Conservation (phyloP, 2,888 invertebrate genomes). For the Thecocarcelia acutangulata region DNA sequence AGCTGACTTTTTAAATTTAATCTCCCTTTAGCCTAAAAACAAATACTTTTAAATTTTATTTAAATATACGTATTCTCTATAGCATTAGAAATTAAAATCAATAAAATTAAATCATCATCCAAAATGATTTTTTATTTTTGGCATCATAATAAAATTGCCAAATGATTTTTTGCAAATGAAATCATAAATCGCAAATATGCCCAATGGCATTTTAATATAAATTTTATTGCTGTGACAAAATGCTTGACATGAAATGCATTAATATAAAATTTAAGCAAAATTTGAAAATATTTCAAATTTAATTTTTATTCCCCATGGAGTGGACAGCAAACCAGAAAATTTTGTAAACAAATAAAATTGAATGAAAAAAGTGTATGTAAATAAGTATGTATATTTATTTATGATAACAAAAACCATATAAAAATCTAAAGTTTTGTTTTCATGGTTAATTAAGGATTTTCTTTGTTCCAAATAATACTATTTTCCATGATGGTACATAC, state of each 20-base stretch:
- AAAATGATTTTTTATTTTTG: background rate
- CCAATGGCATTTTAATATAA: constrained; percentile 34
- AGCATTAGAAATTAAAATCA: background rate
- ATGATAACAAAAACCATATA: background rate
- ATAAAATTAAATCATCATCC: constrained; percentile 15
- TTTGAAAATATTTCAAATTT: constrained; percentile 28
- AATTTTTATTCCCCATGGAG: constrained; percentile 3
- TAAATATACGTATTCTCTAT: background rate
- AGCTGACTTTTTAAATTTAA: background rate
- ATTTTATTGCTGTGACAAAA: constrained; percentile 38
- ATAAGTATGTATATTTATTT: background rate
- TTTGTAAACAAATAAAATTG: constrained; percentile 7
- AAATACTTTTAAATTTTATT: background rate
- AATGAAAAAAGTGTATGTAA: constrained; percentile 15
- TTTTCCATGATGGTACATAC: too few relatives aligned
- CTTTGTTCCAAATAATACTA: too few relatives aligned
- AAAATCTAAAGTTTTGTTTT: background rate
- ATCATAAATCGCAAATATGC: constrained; percentile 30
- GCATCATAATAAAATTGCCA: constrained; percentile 21
- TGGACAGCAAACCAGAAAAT: background rate
- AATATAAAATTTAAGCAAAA: constrained; percentile 35
- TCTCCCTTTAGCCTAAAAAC: background rate
- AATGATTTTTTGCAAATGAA: constrained; percentile 28
- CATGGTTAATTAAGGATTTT: too few relatives aligned
- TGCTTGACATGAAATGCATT: constrained; percentile 31